Evolutionary conservation across 2,113 vertebrate species (phyloP), one percentile per base, ranked within the genome.

Genomic region (Ariopsis seemanni): DNA sequence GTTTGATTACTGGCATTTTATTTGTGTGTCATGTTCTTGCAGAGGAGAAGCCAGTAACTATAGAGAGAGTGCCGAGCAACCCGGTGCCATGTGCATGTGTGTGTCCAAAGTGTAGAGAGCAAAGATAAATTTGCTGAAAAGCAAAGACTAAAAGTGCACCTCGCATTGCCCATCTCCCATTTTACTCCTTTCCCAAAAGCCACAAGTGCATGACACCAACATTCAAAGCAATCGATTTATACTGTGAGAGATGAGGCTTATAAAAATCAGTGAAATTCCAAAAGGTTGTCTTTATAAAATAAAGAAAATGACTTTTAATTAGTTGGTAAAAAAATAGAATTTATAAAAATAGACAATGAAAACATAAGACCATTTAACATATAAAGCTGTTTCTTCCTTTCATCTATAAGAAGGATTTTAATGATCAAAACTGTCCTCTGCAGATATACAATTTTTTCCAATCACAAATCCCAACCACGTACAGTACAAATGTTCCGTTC

Each of bases 271-370:
- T 55, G 20, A 42, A 69, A 69, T 65, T 34, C 79, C 27, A 75
- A 42, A 82, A 62, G 63, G 77, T 48, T 77, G 67, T 71, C 27
- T 50, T 86, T 53, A 81, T 20, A 65, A 89, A 86, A 88, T 74
- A 58, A 86, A 85, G 80, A 87, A 88, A 90, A 79, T 77, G 82
- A 57, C 27, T 91, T 88, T 85, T 83, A 92, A 89, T 90, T 91
- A 91, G 90, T 91, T 92, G 55, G 90, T 90, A 89, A 60, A 89
- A 88, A 92, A 90, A 88, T 79, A 86, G 79, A 85, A 88, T 88
- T 89, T 25, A 67, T 79, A 90, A 69, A 1, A 88, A 89, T 69
- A 86, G 78, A 75, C 82, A 82, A 69, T 67, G 74, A 90, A 82
- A 86, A 88, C 89, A 85, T 74, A 85, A 85, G 87, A 83, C 30